Percentiles rank a stretch among this genome's conserved stretches.
These are phyloP conservation scores for Aethes cnicana DNA, from an alignment of 2,888 invertebrate species.

Conservation along the genomic window DNA sequence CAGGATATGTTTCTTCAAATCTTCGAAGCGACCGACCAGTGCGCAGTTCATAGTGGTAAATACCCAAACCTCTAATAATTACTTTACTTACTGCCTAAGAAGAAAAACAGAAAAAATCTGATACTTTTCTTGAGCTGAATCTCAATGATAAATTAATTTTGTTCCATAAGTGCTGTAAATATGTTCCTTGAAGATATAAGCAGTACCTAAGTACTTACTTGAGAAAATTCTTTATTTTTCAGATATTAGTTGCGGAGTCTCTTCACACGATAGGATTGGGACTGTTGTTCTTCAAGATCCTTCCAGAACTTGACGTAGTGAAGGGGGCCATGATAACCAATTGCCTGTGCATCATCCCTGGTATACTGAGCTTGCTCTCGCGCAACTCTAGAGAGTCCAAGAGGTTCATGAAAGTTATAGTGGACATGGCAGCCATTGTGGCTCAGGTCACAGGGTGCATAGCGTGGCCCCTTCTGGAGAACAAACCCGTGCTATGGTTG, in stretches of 20 bases:
- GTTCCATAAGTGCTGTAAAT: background rate
- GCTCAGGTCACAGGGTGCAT: slow-evolving; percentile 96
- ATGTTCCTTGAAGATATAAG: too few relatives aligned
- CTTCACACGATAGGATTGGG: slow-evolving; percentile 94
- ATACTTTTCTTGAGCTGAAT: too few relatives aligned
- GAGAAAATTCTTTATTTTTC: slow-evolving; percentile 49
- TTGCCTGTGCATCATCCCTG: slow-evolving; percentile 96
- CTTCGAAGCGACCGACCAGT: slow-evolving; percentile 88
- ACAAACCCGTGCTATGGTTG: slow-evolving; percentile 89
- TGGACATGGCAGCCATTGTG: slow-evolving; percentile 92
- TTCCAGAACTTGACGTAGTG: slow-evolving; percentile 96
- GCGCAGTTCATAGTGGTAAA: slow-evolving; percentile 76
- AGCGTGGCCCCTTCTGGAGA: slow-evolving; percentile 93
- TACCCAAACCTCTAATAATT: background rate
- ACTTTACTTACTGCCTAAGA: too few relatives aligned
- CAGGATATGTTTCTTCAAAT: slow-evolving; percentile 95
- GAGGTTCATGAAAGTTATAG: slow-evolving; percentile 88
- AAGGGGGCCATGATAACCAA: slow-evolving; percentile 98
- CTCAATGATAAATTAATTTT: too few relatives aligned
- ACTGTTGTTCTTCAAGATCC: slow-evolving; percentile 91
- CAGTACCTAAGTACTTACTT: too few relatives aligned
- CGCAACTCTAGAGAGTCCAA: slow-evolving; percentile 91
- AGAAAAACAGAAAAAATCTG: too few relatives aligned
- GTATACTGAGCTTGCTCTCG: slow-evolving; percentile 88
- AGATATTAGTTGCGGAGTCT: slow-evolving; percentile 92